Evolutionary conservation across 1,140 invertebrate genomes (phyloP).

Genomic region (Conus ventricosus): DNA sequence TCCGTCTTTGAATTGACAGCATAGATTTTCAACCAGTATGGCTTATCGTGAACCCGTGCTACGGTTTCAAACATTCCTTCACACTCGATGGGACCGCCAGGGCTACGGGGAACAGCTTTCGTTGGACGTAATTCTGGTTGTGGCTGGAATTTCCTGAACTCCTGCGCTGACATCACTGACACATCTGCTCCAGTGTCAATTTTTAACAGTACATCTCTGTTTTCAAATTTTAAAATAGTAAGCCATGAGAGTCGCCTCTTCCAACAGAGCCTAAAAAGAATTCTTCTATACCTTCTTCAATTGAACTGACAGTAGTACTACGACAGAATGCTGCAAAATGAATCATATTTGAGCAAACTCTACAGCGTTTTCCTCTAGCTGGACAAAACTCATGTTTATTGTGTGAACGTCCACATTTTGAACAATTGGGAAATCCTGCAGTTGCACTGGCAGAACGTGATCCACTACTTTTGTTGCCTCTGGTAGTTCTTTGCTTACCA

Average conservation of each 20-base stretch:
- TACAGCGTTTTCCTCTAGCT: not conserved
- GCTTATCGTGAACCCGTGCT: not conserved
- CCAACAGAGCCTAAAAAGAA: not conserved
- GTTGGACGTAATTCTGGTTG: no score
- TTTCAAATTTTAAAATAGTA: not conserved
- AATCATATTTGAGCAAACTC: not conserved
- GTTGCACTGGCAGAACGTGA: no score
- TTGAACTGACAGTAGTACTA: no score
- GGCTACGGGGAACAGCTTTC: not conserved
- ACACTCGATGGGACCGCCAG: not conserved
- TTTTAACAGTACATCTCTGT: not conserved
- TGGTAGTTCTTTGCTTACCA: no score
- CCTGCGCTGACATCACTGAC: not conserved
- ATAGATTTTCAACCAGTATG: not conserved
- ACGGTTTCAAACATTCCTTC: not conserved
- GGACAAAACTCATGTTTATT: not conserved
- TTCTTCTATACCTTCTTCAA: not conserved
- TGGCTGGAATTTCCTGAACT: not conserved
- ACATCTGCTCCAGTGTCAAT: slow-evolving; percentile 8
- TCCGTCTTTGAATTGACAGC: not conserved
- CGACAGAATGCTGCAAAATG: slow-evolving; percentile 3
- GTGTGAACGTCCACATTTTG: not conserved
- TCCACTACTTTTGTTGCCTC: no score
- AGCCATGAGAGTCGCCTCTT: not conserved
- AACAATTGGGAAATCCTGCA: not conserved